Conservation (phyloP, 1,140 invertebrate species). For the Gonioctena quinquepunctata region DNA sequence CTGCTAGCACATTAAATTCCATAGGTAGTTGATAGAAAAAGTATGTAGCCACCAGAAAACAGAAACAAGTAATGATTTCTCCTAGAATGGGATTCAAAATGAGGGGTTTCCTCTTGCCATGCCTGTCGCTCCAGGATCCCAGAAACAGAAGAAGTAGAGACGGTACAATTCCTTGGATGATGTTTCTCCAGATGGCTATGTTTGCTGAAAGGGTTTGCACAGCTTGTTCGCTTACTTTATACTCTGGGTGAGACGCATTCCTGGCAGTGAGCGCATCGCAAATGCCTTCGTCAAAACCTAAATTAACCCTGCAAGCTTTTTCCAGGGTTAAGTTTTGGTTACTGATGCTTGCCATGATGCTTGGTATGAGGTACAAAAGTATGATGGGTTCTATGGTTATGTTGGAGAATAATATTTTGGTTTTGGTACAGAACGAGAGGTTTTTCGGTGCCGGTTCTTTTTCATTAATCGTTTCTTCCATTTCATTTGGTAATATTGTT, state of each 20-base stretch:
- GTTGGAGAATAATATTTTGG: constrained; percentile 37
- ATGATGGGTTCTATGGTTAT: constrained; percentile 63
- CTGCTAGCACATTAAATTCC: constrained; percentile 60
- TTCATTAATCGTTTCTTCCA: too few relatives aligned
- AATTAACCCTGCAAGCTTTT: constrained; percentile 68
- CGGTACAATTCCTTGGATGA: constrained; percentile 62
- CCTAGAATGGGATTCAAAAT: constrained; percentile 61
- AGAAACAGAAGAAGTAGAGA: constrained; percentile 62
- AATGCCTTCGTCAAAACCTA: constrained; percentile 60
- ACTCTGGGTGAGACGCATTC: constrained; percentile 54
- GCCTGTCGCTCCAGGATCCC: constrained; percentile 66
- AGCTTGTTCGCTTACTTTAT: constrained; percentile 57
- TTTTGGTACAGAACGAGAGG: constrained; percentile 28
- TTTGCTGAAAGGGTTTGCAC: constrained; percentile 62
- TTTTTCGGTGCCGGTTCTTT: constrained; percentile 8
- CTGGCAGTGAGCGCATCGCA: constrained; percentile 62
- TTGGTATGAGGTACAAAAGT: constrained; percentile 59
- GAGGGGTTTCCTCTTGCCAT: constrained; percentile 63
- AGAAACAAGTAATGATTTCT: constrained; percentile 51
- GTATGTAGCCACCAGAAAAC: constrained; percentile 44
- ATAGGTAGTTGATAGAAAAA: constrained; percentile 59
- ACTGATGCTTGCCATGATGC: constrained; percentile 58
- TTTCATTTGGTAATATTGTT: too few relatives aligned
- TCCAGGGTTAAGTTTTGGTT: constrained; percentile 65
- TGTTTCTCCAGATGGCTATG: constrained; percentile 63